Evolutionary conservation across 2,113 vertebrate genomes (phyloP).

Genomic region (Platichthys flesus): DNA sequence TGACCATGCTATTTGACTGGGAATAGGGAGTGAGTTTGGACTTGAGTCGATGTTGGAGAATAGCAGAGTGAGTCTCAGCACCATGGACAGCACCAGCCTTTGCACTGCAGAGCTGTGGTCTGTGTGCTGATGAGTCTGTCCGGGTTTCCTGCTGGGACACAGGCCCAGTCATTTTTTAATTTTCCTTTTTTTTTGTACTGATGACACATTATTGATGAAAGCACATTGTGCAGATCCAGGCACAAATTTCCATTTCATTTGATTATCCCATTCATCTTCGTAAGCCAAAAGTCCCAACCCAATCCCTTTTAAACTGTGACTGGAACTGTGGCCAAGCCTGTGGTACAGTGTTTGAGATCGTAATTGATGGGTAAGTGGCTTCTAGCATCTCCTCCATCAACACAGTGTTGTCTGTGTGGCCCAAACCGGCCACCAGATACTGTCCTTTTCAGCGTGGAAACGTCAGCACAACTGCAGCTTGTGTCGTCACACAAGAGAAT

Average conservation of each 20-base stretch:
- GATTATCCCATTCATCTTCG: conserved; percentile 48
- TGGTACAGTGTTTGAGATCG: conserved; percentile 12
- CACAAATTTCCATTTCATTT: conserved; percentile 50
- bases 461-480: neutral
- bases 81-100: conserved; percentile 72
- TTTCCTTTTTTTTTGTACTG: neutral
- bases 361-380: conserved; percentile 40
- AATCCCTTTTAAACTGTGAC: conserved; percentile 51
- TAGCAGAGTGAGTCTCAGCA: conserved; percentile 66
- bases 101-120: conserved; percentile 27
- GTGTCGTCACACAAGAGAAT: conserved; percentile 34
- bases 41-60: neutral
- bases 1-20: neutral
- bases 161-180: neutral
- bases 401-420: conserved; percentile 17
- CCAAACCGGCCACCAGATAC: conserved; percentile 14
- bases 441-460: conserved; percentile 8
- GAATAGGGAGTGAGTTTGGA: neutral
- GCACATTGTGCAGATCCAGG: conserved; percentile 40
- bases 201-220: conserved; percentile 48
- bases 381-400: conserved; percentile 46
- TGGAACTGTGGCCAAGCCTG: conserved; percentile 36
- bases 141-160: conserved; percentile 5
- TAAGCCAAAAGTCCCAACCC: conserved; percentile 44
- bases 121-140: neutral